A percentile compares a stretch with the other conserved stretches of the same genome.
phyloP scores from a whole-genome alignment of 1,140 invertebrate genomes.

The Vanessa tameamea region DNA sequence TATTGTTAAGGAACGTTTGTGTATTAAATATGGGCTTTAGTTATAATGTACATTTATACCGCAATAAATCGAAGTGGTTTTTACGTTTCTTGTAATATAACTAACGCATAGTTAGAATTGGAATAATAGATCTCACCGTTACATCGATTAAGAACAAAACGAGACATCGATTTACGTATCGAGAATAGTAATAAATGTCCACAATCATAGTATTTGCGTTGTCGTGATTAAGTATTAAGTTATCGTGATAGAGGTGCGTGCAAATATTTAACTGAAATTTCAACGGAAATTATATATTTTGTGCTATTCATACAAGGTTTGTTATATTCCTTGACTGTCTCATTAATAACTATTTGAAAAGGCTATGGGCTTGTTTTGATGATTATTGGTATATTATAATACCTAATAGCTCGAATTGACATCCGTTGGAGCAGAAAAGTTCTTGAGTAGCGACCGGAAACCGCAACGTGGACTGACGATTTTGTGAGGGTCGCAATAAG shows the following conservation, averaged over 20 bases:
- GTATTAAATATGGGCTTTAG: too few species aligned
- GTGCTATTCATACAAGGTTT: not conserved
- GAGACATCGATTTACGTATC: conserved; percentile 31
- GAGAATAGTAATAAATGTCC: not conserved
- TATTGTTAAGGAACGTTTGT: too few species aligned
- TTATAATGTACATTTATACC: too few species aligned
- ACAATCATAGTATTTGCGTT: not conserved
- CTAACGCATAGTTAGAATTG: conserved; percentile 11
- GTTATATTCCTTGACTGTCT: too few species aligned
- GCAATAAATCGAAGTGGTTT: not conserved
- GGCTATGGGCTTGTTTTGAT: too few species aligned
- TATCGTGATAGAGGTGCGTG: conserved; percentile 18
- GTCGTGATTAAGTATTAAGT: conserved; percentile 25
- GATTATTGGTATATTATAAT: too few species aligned
- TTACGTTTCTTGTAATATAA: not conserved
- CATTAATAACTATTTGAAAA: too few species aligned
- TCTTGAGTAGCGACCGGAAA: too few species aligned
- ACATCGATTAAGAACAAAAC: conserved; percentile 41
- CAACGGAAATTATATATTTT: not conserved
- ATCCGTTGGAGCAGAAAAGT: too few species aligned
- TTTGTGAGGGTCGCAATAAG: too few species aligned
- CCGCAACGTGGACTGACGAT: too few species aligned
- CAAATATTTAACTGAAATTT: conserved; percentile 16
- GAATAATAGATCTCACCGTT: conserved; percentile 33
- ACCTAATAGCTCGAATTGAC: too few species aligned